These are phyloP conservation scores for Oasisia sp. DNA, from an alignment of 2,888 invertebrate genomes.

Conservation along the genomic window DNA sequence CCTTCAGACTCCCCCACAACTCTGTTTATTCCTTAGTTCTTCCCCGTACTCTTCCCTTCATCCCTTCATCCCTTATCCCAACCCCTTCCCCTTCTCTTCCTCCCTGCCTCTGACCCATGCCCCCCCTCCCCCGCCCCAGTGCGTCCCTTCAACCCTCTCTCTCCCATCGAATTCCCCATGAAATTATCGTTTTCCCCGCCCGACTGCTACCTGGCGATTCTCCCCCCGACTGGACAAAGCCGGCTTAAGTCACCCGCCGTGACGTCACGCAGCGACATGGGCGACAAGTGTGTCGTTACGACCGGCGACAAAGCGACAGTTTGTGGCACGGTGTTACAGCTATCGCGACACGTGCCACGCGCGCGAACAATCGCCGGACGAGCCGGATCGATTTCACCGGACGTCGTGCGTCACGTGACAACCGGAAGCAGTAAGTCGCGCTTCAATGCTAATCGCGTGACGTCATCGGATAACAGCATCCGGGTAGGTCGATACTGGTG, in stretches of 20 bases:
- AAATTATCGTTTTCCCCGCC: not conserved
- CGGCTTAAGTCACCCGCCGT: not conserved
- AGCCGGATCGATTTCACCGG: not conserved
- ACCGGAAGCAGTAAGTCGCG: slow-evolving; percentile 12
- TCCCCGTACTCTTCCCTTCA: not conserved
- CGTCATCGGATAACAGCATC: slow-evolving; percentile 9
- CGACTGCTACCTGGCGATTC: not conserved
- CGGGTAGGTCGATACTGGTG: not conserved
- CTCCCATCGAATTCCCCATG: not conserved
- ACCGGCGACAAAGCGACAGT: not conserved
- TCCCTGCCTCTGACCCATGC: not conserved
- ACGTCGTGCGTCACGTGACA: not conserved
- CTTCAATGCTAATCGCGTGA: not conserved
- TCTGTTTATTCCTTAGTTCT: not conserved
- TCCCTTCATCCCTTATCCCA: not conserved
- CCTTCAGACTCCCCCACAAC: not conserved
- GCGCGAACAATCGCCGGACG: not conserved
- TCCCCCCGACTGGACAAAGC: not conserved
- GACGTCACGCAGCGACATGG: not conserved
- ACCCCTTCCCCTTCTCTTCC: not conserved
- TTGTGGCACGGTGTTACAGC: not conserved
- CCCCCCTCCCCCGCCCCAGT: not conserved
- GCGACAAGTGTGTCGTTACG: not conserved
- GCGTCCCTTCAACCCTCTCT: not conserved
- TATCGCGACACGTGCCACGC: not conserved